Evolutionary conservation across 2,888 invertebrate species (phyloP).

Genomic region (Seladonia tumulorum): DNA sequence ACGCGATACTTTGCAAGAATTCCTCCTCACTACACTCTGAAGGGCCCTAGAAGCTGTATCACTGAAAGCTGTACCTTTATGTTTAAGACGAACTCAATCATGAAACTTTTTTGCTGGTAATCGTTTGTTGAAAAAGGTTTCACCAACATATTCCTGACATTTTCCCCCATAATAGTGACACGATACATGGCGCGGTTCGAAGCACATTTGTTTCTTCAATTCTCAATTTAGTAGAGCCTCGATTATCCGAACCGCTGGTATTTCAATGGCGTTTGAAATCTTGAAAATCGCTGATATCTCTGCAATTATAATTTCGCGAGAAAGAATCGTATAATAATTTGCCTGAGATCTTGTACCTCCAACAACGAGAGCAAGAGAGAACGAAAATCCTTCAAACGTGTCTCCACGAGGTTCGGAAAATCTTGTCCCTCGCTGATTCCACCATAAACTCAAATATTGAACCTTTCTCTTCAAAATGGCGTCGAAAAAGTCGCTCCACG

Average conservation of each 20-base stretch:
- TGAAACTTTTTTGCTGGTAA: background rate
- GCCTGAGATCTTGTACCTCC: too few relatives aligned
- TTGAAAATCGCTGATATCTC: too few relatives aligned
- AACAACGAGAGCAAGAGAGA: background rate
- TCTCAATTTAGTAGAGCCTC: too few relatives aligned
- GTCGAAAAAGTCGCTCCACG: background rate
- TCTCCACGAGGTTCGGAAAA: background rate
- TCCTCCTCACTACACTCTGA: fast-evolving
- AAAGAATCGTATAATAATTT: too few relatives aligned
- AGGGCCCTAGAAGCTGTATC: background rate
- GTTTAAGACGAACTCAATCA: background rate
- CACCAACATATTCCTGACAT: background rate
- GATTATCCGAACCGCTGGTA: too few relatives aligned
- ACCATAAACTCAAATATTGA: background rate
- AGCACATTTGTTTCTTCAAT: too few relatives aligned
- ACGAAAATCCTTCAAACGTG: background rate
- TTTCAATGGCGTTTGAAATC: background rate
- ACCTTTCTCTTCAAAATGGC: background rate
- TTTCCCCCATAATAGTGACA: background rate
- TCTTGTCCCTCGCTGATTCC: background rate
- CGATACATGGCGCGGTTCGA: background rate
- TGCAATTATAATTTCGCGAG: too few relatives aligned
- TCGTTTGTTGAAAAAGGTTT: background rate
- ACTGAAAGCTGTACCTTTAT: too few relatives aligned
- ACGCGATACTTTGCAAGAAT: background rate